phyloP scores from a whole-genome alignment of 2,888 invertebrate species.

The Ophonus ardosiacus region DNA sequence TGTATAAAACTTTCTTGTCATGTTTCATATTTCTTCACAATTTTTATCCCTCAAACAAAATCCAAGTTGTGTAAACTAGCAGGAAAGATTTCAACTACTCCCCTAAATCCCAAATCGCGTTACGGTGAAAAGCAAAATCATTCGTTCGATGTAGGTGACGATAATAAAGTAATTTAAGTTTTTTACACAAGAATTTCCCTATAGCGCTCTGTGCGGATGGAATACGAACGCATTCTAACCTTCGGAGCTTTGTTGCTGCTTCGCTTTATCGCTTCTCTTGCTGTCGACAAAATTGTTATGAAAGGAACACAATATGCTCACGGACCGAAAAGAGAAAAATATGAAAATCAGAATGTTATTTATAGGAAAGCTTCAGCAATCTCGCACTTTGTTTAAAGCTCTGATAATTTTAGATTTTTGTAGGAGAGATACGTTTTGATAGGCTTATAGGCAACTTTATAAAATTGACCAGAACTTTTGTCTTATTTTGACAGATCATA shows the following conservation, averaged over 20 bases:
- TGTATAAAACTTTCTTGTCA: not conserved
- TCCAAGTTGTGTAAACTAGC: not conserved
- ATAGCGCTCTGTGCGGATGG: not conserved
- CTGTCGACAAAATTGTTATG: constrained; percentile 48
- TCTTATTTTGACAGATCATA: too few relatives aligned
- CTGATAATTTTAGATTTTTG: constrained; percentile 1
- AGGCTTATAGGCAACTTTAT: too few relatives aligned
- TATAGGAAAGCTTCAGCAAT: constrained; percentile 4
- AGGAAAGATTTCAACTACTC: not conserved
- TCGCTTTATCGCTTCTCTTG: constrained; percentile 11
- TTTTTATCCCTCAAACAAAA: not conserved
- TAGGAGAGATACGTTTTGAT: too few relatives aligned
- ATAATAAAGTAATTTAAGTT: constrained; percentile 49
- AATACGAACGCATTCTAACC: not conserved
- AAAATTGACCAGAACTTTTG: too few relatives aligned
- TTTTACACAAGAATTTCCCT: constrained; percentile 36
- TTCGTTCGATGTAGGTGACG: constrained; percentile 5
- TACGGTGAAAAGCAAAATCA: constrained; percentile 18
- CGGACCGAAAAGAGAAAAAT: constrained; percentile 34
- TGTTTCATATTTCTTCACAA: not conserved
- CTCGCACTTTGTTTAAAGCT: not conserved
- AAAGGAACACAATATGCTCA: constrained; percentile 44
- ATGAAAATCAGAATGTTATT: constrained; percentile 15
- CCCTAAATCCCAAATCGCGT: constrained; percentile 15
- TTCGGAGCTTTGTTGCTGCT: constrained; percentile 15